Percentiles rank a stretch among this genome's conserved stretches.
These are phyloP conservation scores for Craterocephalus amniculus DNA, from an alignment of 2,797 vertebrate genomes.

Conservation along the genomic window DNA sequence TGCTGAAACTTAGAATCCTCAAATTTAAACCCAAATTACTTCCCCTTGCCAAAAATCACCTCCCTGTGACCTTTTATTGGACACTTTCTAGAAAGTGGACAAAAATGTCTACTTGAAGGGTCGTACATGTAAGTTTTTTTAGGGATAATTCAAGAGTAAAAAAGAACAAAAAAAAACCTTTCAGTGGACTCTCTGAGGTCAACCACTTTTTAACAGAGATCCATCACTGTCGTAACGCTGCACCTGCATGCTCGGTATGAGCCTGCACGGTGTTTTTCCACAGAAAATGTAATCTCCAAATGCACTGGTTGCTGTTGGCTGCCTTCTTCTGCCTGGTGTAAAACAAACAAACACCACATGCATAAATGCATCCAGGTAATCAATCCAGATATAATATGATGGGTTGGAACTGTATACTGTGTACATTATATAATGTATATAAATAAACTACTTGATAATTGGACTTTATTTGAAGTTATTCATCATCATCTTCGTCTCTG, in stretches of 20 bases:
- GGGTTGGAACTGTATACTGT: conserved; percentile 40
- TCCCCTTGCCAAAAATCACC: too few relatives aligned
- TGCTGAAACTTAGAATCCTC: too few relatives aligned
- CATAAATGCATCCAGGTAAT: conserved; percentile 45
- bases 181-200: conserved; percentile 10
- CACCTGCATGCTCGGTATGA: conserved; percentile 11
- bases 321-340: conserved; percentile 25
- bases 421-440: conserved; percentile 52
- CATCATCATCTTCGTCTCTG: neutral
- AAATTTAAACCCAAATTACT: too few relatives aligned
- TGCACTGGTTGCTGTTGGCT: conserved; percentile 33
- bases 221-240: conserved; percentile 2
- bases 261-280: conserved; percentile 1
- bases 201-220: conserved; percentile 24
- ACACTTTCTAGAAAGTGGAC: too few relatives aligned
- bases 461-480: conserved; percentile 20
- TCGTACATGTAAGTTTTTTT: too few relatives aligned
- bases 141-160: too few relatives aligned
- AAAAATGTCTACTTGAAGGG: too few relatives aligned
- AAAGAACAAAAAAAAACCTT: neutral
- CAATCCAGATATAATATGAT: conserved; percentile 42
- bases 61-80: too few relatives aligned
- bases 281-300: conserved; percentile 12
- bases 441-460: conserved; percentile 65
- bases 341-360: conserved; percentile 14